phyloP scores from a whole-genome alignment of 2,797 vertebrate genomes.

The Urosaurus nigricauda region DNA sequence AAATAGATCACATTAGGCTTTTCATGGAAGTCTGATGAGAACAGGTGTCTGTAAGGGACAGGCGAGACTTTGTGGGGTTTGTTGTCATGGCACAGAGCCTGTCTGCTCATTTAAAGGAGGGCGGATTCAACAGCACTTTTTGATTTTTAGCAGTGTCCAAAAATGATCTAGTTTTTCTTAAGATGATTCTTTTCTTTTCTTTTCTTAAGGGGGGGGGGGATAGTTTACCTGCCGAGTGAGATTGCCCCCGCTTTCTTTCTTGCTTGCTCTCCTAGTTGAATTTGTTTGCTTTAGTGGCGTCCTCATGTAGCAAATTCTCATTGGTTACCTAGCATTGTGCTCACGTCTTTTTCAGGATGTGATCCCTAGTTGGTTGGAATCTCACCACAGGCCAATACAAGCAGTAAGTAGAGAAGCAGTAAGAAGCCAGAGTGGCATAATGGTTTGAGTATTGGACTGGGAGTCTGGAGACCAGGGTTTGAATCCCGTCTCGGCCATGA shows the following conservation, averaged over 20 bases:
- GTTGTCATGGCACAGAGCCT: constrained; percentile 48
- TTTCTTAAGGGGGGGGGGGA: too few species aligned
- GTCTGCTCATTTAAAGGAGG: constrained; percentile 58
- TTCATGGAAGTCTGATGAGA: constrained; percentile 56
- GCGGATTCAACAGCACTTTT: background rate
- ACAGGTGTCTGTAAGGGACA: constrained; percentile 24
- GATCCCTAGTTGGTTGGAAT: background rate
- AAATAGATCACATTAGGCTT: constrained; percentile 65
- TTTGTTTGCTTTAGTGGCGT: background rate
- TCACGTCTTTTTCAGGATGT: background rate
- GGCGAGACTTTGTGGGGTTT: constrained; percentile 41
- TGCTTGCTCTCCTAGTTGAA: background rate
- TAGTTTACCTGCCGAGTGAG: too few species aligned
- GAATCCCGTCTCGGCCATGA: too few species aligned
- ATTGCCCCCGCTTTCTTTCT: background rate
- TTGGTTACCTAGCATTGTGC: background rate
- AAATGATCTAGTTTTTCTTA: background rate
- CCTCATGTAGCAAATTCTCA: background rate
- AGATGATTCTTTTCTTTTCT: constrained; percentile 27
- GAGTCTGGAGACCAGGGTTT: too few species aligned
- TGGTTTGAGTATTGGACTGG: too few species aligned
- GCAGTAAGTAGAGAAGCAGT: too few species aligned
- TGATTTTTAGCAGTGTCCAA: constrained; percentile 26
- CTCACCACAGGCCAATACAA: background rate
- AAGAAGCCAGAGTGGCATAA: too few species aligned